These are phyloP conservation scores for Chamaetylas fuelleborni DNA, from an alignment of 2,113 vertebrate species.

Conservation along the genomic window DNA sequence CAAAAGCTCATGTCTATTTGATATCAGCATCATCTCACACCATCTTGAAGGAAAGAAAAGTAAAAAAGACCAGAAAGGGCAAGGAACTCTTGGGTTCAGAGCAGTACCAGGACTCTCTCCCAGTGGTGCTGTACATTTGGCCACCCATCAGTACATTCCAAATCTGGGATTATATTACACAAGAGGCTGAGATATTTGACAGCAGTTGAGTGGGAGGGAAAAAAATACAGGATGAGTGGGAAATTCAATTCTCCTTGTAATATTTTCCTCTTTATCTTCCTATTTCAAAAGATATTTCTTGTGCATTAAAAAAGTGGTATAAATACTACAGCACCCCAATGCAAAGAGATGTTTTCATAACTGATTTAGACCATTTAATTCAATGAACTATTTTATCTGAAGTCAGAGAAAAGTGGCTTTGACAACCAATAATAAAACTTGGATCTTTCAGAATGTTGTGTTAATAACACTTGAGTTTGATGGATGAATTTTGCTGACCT, in stretches of 20 bases:
- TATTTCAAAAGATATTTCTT: background rate
- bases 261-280: background rate
- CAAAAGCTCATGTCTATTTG: background rate
- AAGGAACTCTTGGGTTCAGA: background rate
- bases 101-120: background rate
- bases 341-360: background rate
- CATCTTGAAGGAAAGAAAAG: background rate
- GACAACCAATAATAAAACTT: conserved; percentile 47
- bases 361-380: background rate
- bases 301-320: background rate
- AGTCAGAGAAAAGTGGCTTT: conserved; percentile 22
- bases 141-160: background rate
- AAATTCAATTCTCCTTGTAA: background rate
- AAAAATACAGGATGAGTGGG: background rate
- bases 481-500: conserved; percentile 9
- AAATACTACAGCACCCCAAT: background rate
- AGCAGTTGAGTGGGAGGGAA: background rate
- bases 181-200: background rate
- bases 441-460: background rate
- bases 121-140: background rate
- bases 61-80: background rate
- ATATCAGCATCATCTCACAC: background rate
- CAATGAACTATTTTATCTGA: background rate
- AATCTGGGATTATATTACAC: background rate
- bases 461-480: conserved; percentile 22